Evolutionary conservation across 2,113 vertebrate species (phyloP), one percentile per base, ranked within the genome.

Genomic region (Pyxicephalus adspersus): DNA sequence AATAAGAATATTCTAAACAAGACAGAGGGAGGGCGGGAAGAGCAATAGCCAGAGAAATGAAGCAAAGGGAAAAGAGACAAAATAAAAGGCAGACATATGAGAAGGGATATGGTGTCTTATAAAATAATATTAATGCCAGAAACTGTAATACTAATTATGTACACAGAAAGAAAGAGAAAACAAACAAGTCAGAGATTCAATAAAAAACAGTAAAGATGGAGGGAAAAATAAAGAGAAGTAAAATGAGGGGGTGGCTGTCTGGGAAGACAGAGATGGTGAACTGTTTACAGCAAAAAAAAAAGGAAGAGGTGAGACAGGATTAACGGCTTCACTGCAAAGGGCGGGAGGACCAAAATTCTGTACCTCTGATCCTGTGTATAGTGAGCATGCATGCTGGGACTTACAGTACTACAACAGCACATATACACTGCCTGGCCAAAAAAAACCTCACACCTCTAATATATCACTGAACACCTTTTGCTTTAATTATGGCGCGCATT

Each of bases 1-100:
- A 81, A 81, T 81, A 81, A 81, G 79, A 81, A 81, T 81, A 81
- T 81, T 81, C 68, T 81, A 81, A 81, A 81, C 79, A 81, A 81
- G 79, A 54, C 17, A 83, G 73, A 61, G 22, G 68, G 50, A 82
- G 75, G 63, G 64, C 76, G 45, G 38, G 61, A 63, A 57, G 79
- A 52, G 28, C 18, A 64, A 71, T 51, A 26, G 38, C 23, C 54
- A 68, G 29, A 26, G 65, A 61, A 25, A 71, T 71, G 9, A 50
- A 50, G 64, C 31, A 79, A 64, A 84, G 54, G 79, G 77, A 55
- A 55, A 67, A 64, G 80, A 85, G 81, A 86, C 38, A 45, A 45
- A 45, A 45, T 45, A 45, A 45, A 34, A 64, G 67, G 72, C n/a
- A 29, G 34, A 54, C n/a, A 54, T 58, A 28, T 13, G 19, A 38